phyloP scores from a whole-genome alignment of 2,113 vertebrate species.

The Eidolon helvum region DNA sequence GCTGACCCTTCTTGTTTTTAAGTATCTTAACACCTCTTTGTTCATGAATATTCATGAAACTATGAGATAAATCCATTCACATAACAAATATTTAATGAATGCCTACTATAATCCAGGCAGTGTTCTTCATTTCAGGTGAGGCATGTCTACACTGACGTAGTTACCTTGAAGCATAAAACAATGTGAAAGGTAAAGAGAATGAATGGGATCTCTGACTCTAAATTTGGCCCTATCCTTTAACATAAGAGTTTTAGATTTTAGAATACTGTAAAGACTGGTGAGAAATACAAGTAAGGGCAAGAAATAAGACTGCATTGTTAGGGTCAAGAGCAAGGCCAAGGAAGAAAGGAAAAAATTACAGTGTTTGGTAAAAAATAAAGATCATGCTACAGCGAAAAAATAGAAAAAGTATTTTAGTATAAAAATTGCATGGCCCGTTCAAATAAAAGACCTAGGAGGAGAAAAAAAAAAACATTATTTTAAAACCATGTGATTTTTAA shows the following conservation, averaged over 20 bases:
- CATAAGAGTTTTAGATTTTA: neutral
- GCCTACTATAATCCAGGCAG: neutral
- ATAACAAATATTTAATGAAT: neutral
- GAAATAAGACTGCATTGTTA: neutral
- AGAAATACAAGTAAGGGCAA: neutral
- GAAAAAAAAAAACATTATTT: neutral
- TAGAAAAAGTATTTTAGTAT: neutral
- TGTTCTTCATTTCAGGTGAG: neutral
- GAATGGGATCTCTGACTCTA: neutral
- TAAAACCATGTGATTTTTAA: conserved; percentile 7
- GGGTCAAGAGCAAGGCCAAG: neutral
- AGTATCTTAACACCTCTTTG: neutral
- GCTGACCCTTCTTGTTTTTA: neutral
- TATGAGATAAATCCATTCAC: neutral
- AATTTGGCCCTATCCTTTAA: neutral
- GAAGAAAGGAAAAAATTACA: neutral
- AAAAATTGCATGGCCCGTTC: neutral
- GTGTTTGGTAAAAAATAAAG: neutral
- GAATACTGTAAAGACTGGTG: neutral
- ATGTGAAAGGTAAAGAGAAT: neutral
- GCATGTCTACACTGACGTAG: neutral
- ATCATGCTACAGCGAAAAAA: neutral
- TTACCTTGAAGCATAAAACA: neutral
- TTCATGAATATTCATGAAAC: neutral
- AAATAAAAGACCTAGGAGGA: neutral